phyloP scores from a whole-genome alignment of 2,888 invertebrate species.

The Orthosia gothica region DNA sequence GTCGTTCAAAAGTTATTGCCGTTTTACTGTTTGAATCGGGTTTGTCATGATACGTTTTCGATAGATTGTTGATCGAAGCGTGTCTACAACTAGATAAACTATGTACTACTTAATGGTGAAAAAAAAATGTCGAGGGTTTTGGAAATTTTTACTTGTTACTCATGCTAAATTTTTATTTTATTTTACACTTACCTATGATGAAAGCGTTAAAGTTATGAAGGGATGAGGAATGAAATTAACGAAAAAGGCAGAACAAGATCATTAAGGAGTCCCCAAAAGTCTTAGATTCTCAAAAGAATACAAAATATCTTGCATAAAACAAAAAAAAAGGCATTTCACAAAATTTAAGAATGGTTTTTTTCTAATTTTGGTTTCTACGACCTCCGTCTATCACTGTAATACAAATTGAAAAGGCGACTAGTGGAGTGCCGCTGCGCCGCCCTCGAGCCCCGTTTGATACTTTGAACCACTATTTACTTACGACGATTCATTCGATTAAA shows the following conservation, averaged over 20 bases:
- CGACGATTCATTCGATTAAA: constrained; percentile 90
- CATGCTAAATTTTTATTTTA: no score
- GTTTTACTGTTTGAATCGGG: no score
- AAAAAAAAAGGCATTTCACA: background rate
- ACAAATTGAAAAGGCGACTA: constrained; percentile 65
- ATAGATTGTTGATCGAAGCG: no score
- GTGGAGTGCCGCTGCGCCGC: constrained; percentile 63
- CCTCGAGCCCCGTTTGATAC: constrained; percentile 63
- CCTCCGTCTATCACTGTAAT: constrained; percentile 30
- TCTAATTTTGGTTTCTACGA: constrained; percentile 40
- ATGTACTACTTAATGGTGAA: no score
- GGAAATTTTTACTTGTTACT: no score
- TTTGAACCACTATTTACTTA: constrained; percentile 87
- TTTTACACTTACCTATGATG: no score
- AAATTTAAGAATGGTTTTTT: constrained; percentile 1
- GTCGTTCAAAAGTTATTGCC: no score
- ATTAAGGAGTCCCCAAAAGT: no score
- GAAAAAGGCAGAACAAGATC: no score
- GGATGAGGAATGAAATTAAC: background rate
- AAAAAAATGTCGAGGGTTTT: no score
- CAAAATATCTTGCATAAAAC: background rate
- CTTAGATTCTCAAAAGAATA: background rate
- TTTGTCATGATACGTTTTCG: no score
- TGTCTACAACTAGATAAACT: background rate
- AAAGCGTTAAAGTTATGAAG: no score